Evolutionary conservation across 2,113 vertebrate species (phyloP).

Genomic region (Candoia aspera): DNA sequence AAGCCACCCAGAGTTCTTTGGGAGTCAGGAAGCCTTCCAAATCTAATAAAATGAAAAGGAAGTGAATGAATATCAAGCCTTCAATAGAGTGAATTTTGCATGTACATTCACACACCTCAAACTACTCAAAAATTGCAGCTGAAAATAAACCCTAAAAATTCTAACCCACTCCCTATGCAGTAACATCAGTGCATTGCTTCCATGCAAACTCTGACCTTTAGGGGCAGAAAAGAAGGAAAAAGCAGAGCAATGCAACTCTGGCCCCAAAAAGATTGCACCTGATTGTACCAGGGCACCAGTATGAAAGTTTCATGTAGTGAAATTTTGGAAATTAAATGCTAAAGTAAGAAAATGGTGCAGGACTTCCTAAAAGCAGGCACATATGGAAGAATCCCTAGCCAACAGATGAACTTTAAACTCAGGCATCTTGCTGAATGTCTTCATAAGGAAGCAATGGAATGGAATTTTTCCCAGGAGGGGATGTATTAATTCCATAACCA

Average conservation of each 20-base stretch:
- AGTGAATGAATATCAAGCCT: not conserved
- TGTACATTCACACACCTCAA: not conserved
- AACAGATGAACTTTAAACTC: not conserved
- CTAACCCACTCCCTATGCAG: not conserved
- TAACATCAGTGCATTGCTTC: not conserved
- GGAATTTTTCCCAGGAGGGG: not conserved
- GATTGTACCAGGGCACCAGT: not conserved
- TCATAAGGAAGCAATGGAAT: not conserved
- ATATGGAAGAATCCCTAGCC: too few relatives aligned
- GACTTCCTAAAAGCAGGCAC: not conserved
- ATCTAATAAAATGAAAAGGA: not conserved
- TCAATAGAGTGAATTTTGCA: not conserved
- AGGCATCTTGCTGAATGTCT: not conserved
- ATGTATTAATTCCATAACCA: not conserved
- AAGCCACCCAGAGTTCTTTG: not conserved
- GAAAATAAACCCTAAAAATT: not conserved
- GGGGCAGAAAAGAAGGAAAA: not conserved
- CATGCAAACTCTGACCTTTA: not conserved
- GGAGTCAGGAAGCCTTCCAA: not conserved
- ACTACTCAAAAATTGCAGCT: not conserved
- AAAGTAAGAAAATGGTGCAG: not conserved
- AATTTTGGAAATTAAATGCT: not conserved
- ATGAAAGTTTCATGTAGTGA: not conserved
- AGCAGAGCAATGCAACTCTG: not conserved
- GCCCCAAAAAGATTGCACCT: not conserved